phyloP scores from a whole-genome alignment of 37 sponge, comb jelly and placozoan genomes.

The Tethya wilhelma region DNA sequence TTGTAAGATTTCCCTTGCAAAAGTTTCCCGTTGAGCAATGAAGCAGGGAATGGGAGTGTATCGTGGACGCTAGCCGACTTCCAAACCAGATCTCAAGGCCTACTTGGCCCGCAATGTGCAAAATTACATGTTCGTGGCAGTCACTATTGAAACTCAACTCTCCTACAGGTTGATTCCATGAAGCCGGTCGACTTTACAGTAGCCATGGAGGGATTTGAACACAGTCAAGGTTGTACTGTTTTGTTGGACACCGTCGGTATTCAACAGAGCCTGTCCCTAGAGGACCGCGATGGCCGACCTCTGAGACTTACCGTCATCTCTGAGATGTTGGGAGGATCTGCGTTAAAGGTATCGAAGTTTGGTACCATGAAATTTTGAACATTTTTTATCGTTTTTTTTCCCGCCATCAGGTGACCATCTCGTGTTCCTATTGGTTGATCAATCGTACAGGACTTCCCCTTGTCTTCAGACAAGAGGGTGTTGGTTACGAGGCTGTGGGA shows the following conservation, averaged over 20 bases:
- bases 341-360: conserved; percentile 40
- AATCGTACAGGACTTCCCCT: conserved; percentile 89
- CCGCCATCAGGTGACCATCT: conserved; percentile 59
- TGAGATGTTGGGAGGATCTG: conserved; percentile 36
- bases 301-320: conserved; percentile 53
- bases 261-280: conserved; percentile 27
- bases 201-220: conserved; percentile 49
- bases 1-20: no score
- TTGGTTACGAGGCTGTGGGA: conserved; percentile 65
- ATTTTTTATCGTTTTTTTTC: neutral
- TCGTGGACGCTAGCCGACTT: no score
- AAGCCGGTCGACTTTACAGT: conserved; percentile 35
- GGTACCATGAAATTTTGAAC: neutral
- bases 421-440: conserved; percentile 85
- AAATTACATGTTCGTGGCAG: neutral
- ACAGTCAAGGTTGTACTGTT: conserved; percentile 40
- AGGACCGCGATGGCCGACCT: conserved; percentile 6
- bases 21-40: no score
- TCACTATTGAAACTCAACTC: neutral
- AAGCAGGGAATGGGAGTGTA: no score
- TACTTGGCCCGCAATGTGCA: no score
- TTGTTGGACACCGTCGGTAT: conserved; percentile 41
- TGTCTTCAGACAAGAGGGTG: conserved; percentile 78
- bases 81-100: no score
- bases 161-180: conserved; percentile 30